phyloP scores from a whole-genome alignment of 2,888 invertebrate genomes.

The Agrotis ipsilon region DNA sequence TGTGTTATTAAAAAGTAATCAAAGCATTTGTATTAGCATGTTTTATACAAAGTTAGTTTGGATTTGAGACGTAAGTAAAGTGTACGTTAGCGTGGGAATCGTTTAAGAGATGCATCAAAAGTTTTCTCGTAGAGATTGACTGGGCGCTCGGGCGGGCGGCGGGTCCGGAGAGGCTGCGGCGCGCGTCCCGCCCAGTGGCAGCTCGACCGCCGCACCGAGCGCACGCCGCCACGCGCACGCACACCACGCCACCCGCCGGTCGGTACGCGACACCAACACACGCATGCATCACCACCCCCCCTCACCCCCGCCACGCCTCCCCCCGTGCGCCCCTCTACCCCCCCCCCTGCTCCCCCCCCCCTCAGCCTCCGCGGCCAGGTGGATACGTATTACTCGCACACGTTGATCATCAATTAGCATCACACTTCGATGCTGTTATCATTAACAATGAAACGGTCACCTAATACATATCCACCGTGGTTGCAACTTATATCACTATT shows the following conservation, averaged over 20 bases:
- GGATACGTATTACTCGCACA: constrained; percentile 81
- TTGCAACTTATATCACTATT: constrained; percentile 51
- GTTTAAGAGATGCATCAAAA: constrained; percentile 75
- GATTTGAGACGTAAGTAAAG: constrained; percentile 20
- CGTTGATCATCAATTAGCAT: constrained; percentile 68
- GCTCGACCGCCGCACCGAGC: constrained; percentile 87
- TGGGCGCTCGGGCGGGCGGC: constrained; percentile 81
- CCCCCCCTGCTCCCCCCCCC: constrained; percentile 49
- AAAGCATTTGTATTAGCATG: not conserved
- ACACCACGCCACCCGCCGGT: constrained; percentile 86
- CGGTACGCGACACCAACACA: constrained; percentile 87
- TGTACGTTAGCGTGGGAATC: constrained; percentile 39
- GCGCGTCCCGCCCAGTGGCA: constrained; percentile 84
- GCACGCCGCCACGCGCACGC: constrained; percentile 87
- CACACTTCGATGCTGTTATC: constrained; percentile 57
- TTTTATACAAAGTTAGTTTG: constrained; percentile 16
- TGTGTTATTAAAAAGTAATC: constrained; percentile 18
- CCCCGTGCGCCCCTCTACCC: constrained; percentile 42
- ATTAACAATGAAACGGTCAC: constrained; percentile 52
- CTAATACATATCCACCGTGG: constrained; percentile 68
- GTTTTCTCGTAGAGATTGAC: constrained; percentile 72
- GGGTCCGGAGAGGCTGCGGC: constrained; percentile 80
- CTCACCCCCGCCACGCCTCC: constrained; percentile 40
- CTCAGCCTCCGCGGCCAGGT: constrained; percentile 69
- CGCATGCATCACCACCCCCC: constrained; percentile 76